Conservation (phyloP, 2,113 vertebrate species). For the sheep (Ovis aries) region ARS-UI_Ramb_v3.0 NC_056060.1:50009001-50009500, state of each 20-base stretch:
- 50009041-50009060: neutral
- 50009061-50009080: neutral
- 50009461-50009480: neutral
- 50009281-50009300: neutral
- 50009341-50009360: neutral
- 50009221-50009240: neutral
- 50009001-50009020: neutral
- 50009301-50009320: neutral
- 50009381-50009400: neutral
- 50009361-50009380: neutral
- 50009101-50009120: neutral
- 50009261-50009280: neutral
- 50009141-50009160: neutral
- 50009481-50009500: neutral
- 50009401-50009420: neutral
- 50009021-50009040: neutral
- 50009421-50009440: neutral
- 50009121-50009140: neutral
- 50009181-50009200: neutral
- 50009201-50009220: neutral
- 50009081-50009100: neutral
- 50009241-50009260: neutral
- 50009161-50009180: neutral
- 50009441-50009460: neutral
- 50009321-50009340: neutral